Evolutionary conservation across 2,888 invertebrate genomes (phyloP).

Genomic region (Leptodirus hochenwartii): DNA sequence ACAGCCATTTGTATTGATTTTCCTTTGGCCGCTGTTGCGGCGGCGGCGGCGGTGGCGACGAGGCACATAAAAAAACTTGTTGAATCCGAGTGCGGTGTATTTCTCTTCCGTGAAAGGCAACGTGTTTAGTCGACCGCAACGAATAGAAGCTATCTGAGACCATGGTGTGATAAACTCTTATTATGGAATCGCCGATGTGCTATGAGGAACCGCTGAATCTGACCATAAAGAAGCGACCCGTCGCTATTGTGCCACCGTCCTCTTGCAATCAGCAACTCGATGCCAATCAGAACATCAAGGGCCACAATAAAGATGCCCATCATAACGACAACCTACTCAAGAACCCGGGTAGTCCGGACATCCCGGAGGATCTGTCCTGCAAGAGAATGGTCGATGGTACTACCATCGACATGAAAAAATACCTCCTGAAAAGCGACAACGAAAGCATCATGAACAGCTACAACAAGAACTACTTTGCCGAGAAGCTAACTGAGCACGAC

Average conservation of each 20-base stretch:
- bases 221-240: slow-evolving; percentile 31
- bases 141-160: too few relatives aligned
- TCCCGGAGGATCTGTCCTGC: slow-evolving; percentile 26
- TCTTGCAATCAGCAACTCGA: slow-evolving; percentile 17
- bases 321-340: slow-evolving; percentile 12
- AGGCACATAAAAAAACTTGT: slow-evolving; percentile 28
- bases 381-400: slow-evolving; percentile 15
- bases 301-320: too few relatives aligned
- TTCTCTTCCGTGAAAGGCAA: too few relatives aligned
- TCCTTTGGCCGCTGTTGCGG: too few relatives aligned
- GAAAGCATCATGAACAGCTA: slow-evolving; percentile 19
- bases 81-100: too few relatives aligned
- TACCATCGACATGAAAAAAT: slow-evolving; percentile 7
- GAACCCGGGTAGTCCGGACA: too few relatives aligned
- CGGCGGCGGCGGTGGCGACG: too few relatives aligned
- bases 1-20: slow-evolving; percentile 31
- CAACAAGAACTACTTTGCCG: slow-evolving; percentile 24
- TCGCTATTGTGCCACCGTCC: slow-evolving; percentile 34
- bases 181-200: background rate
- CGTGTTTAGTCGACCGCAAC: too few relatives aligned
- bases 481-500: slow-evolving; percentile 17
- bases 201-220: slow-evolving; percentile 31
- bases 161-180: slow-evolving; percentile 1
- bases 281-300: slow-evolving; percentile 16
- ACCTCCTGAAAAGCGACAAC: slow-evolving; percentile 2